A percentile compares a stretch with the other conserved stretches of the same genome.
phyloP scores from a whole-genome alignment of 2,888 invertebrate genomes.

The Gerris lacustris region DNA sequence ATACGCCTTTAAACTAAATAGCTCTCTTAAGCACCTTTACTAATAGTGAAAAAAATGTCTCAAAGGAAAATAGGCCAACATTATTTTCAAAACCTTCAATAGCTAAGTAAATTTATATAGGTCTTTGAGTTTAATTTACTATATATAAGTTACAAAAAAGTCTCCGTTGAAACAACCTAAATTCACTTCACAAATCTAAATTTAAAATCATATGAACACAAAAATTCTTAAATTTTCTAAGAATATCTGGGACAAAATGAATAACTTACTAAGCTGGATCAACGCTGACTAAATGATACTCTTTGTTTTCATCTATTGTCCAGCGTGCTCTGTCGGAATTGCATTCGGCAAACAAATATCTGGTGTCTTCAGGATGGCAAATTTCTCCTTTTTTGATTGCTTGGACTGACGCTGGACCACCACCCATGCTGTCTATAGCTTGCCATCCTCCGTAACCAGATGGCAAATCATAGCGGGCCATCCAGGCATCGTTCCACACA shows the following conservation, averaged over 20 bases:
- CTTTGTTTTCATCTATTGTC: slow-evolving; percentile 53
- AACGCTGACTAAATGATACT: slow-evolving; percentile 43
- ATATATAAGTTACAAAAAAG: too few species aligned
- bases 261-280: slow-evolving; percentile 40
- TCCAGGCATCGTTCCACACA: slow-evolving; percentile 81
- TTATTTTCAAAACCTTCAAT: too few species aligned
- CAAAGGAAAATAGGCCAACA: too few species aligned
- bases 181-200: too few species aligned
- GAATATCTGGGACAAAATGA: not conserved
- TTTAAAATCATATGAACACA: too few species aligned
- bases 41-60: too few species aligned
- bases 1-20: too few species aligned
- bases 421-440: slow-evolving; percentile 72
- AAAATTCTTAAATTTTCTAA: too few species aligned
- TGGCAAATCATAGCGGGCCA: slow-evolving; percentile 65
- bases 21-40: too few species aligned
- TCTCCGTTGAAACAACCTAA: too few species aligned
- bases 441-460: slow-evolving; percentile 82
- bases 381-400: slow-evolving; percentile 66
- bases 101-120: too few species aligned
- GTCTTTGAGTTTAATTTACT: too few species aligned
- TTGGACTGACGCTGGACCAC: slow-evolving; percentile 66
- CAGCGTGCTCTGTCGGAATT: slow-evolving; percentile 73
- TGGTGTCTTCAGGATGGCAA: slow-evolving; percentile 59
- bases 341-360: slow-evolving; percentile 67